Evolutionary conservation across 2,888 invertebrate species (phyloP), one percentile per base, ranked within the genome.

Genomic region (Orchesella flavescens): DNA sequence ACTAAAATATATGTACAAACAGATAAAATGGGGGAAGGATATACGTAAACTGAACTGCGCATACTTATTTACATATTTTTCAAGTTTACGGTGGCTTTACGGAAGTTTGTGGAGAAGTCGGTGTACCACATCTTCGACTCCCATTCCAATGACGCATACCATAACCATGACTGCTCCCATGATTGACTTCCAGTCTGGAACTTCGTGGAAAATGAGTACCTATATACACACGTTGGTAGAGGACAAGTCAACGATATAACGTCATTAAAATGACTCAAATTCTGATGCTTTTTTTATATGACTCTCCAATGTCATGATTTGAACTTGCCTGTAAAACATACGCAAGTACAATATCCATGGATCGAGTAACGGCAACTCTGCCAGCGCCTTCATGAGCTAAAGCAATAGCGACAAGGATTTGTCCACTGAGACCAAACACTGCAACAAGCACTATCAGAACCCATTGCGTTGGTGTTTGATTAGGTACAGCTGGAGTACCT

Each of bases 361-460:
- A 91, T 76, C 91, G 88, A 0, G 91, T 91, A 7, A 91, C 90
- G 1, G 91, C 91, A 0, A 91, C 91, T 84, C 91, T 90, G 15
- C 90, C 91, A n/a, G 91, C 91, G 1, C 91, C 90, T 87, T 91
- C 91, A 80, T 91, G 90, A 84, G 90, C 89, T 23, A 91, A 89
- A 0, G 91, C 91, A 44, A 90, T 90, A 1, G 91, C 90, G 7
- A 91, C 90, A 4, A 91, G 87, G 49, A 91, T 89, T 88, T 91
- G 91, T 2, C 91, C 91, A 2, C 89, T 88, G 0, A 91, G 88
- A n/a, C 91, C 91, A 17, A 90, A 90, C 0, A 89, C 46, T 0
- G 90, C 90, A 1, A 91, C 89, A 10, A 89, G 84, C 23, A 87
- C 63, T 17, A 88, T 85, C 17, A 89, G 84, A 19, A 84, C 19